A percentile compares a stretch with the other conserved stretches of the same genome.
phyloP scores from a whole-genome alignment of 2,888 invertebrate species.

The Saturnia pavonia region DNA sequence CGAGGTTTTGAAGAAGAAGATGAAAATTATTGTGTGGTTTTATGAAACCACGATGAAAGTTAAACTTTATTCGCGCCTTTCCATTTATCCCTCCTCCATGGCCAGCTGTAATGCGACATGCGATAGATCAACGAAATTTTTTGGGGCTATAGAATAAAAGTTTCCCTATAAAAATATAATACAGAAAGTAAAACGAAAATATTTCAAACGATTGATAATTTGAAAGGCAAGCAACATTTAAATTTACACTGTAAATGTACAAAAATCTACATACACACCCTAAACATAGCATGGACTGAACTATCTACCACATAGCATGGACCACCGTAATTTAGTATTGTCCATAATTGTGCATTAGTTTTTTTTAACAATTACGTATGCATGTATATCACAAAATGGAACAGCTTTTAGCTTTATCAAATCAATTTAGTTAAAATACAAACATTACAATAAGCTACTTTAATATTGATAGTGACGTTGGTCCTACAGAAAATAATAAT shows the following conservation, averaged over 20 bases:
- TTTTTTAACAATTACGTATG: constrained; percentile 61
- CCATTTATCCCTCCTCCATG: no score
- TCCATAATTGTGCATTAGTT: constrained; percentile 76
- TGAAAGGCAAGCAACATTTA: constrained; percentile 51
- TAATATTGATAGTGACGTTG: constrained; percentile 51
- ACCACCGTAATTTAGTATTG: constrained; percentile 78
- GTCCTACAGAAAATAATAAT: constrained; percentile 56
- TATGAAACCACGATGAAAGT: no score
- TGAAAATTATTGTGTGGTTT: no score
- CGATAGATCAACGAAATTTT: no score
- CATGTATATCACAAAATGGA: constrained; percentile 70
- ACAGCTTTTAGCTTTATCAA: constrained; percentile 49
- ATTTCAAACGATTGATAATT: not conserved
- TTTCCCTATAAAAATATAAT: no score
- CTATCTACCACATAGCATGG: constrained; percentile 73
- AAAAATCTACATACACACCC: constrained; percentile 63
- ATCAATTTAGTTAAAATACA: constrained; percentile 29
- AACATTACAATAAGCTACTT: constrained; percentile 40
- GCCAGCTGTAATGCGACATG: no score
- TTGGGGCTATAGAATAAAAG: no score
- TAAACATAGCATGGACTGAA: constrained; percentile 67
- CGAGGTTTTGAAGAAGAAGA: no score
- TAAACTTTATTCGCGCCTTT: no score
- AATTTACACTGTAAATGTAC: constrained; percentile 56
- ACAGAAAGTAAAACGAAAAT: not conserved